Conservation (phyloP, 2,888 invertebrate species). For the Brenthis daphne region DNA sequence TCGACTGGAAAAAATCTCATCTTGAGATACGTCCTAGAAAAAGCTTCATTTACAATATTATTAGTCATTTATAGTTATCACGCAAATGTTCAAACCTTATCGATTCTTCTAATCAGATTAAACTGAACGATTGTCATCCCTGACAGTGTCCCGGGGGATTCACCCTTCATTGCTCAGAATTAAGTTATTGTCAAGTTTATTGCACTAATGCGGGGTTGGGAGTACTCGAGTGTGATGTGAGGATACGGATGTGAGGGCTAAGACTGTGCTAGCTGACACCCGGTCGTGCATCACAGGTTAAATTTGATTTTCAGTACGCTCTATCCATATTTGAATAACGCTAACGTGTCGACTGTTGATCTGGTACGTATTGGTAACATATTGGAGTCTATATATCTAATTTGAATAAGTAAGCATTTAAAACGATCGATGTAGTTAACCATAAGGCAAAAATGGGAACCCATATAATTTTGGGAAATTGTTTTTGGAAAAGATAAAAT, state of each 20-base stretch:
- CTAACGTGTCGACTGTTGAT: too few species aligned
- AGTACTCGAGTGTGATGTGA: conserved; percentile 45
- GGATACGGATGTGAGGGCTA: background rate
- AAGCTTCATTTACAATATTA: too few species aligned
- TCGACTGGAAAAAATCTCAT: too few species aligned
- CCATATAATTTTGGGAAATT: too few species aligned
- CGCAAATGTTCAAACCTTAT: conserved; percentile 46
- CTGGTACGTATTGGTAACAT: too few species aligned
- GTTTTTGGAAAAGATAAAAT: too few species aligned
- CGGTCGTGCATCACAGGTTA: background rate
- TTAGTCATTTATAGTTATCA: background rate
- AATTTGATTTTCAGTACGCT: conserved; percentile 5
- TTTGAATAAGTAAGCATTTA: too few species aligned
- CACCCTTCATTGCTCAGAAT: conserved; percentile 72
- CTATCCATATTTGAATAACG: too few species aligned
- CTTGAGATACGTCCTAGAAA: too few species aligned
- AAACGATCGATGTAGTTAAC: too few species aligned
- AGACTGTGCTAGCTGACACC: background rate
- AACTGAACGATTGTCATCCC: conserved; percentile 65
- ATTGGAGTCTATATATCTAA: too few species aligned
- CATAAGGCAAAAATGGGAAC: too few species aligned
- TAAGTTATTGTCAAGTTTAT: conserved; percentile 81
- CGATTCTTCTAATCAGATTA: conserved; percentile 74
- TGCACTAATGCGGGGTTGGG: conserved; percentile 75
- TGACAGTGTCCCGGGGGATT: conserved; percentile 58